phyloP scores from a whole-genome alignment of 2,797 vertebrate genomes.

The Triplophysa bombifrons region DNA sequence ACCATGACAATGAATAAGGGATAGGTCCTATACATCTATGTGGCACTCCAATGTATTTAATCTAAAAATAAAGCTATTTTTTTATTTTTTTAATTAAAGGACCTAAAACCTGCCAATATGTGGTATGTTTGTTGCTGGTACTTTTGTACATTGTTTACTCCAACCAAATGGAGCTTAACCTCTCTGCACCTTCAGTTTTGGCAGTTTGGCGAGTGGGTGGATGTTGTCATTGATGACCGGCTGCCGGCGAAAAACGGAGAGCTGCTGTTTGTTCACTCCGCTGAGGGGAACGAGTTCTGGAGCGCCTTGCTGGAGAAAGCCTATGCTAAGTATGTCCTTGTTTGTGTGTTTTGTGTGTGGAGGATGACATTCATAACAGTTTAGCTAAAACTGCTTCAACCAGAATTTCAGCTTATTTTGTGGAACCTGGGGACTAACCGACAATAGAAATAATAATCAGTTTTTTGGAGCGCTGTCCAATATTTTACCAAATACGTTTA shows the following conservation, averaged over 20 bases:
- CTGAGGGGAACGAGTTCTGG: constrained; percentile 85
- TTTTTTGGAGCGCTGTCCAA: neutral
- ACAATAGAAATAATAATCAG: neutral
- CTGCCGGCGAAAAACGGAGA: constrained; percentile 86
- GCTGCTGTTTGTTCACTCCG: constrained; percentile 91
- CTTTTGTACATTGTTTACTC: too few relatives aligned
- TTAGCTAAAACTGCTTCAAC: neutral
- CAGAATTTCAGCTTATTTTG: neutral
- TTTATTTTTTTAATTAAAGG: too few relatives aligned
- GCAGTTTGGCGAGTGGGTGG: constrained; percentile 95
- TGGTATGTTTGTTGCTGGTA: too few relatives aligned
- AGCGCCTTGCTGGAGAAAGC: constrained; percentile 88
- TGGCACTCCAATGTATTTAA: too few relatives aligned
- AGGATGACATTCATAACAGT: neutral
- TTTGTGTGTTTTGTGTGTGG: neutral
- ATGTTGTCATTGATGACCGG: constrained; percentile 90
- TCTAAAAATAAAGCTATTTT: too few relatives aligned
- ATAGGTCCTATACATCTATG: too few relatives aligned
- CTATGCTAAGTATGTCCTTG: constrained; percentile 82
- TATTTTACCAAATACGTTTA: neutral
- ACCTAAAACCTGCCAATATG: too few relatives aligned
- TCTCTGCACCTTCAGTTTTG: constrained; percentile 80
- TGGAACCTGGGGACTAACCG: neutral
- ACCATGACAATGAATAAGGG: too few relatives aligned
- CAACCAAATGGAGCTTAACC: too few relatives aligned